These are phyloP conservation scores for Drosophila serrata DNA, from an alignment of 1,140 invertebrate genomes.

Conservation along the genomic window DNA sequence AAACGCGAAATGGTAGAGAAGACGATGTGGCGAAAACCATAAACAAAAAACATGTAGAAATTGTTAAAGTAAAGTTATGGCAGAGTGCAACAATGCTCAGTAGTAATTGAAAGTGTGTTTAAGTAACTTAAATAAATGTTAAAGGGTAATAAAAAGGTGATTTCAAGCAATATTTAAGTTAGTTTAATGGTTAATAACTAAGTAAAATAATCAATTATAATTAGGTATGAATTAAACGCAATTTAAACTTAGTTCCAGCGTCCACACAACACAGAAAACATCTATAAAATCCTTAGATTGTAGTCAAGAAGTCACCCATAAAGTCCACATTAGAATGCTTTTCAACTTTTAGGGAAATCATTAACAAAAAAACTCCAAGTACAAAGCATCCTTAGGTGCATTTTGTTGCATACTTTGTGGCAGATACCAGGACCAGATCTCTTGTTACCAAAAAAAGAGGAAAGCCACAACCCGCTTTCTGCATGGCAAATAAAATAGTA, in stretches of 20 bases:
- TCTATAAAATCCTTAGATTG: neutral
- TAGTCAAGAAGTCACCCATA: neutral
- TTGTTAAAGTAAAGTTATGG: conserved; percentile 19
- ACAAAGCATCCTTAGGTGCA: conserved; percentile 26
- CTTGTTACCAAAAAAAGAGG: conserved; percentile 15
- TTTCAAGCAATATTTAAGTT: neutral
- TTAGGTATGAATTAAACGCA: no score
- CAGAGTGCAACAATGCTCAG: neutral
- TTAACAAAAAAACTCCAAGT: neutral
- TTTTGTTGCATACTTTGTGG: conserved; percentile 39
- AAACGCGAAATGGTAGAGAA: conserved; percentile 10
- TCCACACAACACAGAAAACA: neutral
- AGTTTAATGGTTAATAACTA: neutral
- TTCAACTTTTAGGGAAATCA: neutral
- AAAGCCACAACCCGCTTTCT: conserved; percentile 20
- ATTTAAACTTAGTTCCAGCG: no score
- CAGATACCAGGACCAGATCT: conserved; percentile 21
- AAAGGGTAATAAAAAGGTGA: fast-evolving
- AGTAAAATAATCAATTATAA: fast-evolving
- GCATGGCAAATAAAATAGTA: conserved; percentile 72
- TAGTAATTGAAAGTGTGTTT: conserved; percentile 1
- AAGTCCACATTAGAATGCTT: neutral
- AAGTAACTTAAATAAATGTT: no score
- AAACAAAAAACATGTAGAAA: conserved; percentile 41
- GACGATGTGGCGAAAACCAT: conserved; percentile 25